These are phyloP conservation scores for Phalacrocorax pelagicus DNA, from an alignment of 2,113 vertebrate genomes.

Conservation along the genomic window DNA sequence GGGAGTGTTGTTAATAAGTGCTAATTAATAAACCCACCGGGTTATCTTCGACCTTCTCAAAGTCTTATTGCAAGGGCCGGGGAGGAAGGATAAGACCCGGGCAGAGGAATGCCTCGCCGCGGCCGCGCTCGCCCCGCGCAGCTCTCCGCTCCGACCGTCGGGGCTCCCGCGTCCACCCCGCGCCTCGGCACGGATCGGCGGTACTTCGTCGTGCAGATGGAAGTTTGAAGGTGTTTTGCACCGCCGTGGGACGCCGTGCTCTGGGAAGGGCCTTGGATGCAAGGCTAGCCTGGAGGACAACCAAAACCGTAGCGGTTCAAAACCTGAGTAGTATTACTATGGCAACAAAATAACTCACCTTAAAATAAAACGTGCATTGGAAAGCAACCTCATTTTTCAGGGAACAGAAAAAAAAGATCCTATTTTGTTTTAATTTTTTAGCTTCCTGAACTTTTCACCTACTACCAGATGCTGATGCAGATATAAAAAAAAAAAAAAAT, in stretches of 20 bases:
- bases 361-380: background rate
- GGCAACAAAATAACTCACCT: slow-evolving; percentile 59
- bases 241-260: background rate
- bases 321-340: slow-evolving; percentile 25
- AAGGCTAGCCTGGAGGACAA: slow-evolving; percentile 1
- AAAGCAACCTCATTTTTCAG: background rate
- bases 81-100: background rate
- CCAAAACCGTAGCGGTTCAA: background rate
- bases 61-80: background rate
- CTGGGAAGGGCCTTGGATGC: background rate
- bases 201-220: background rate
- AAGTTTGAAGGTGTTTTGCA: background rate
- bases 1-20: background rate
- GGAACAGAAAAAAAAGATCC: background rate
- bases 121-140: rapidly evolving
- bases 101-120: background rate
- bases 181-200: background rate
- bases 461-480: background rate
- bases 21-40: background rate
- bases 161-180: background rate
- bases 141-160: background rate
- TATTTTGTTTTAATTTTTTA: background rate
- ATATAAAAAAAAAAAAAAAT: background rate
- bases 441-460: background rate
- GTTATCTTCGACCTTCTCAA: background rate